Evolutionary conservation across 2,888 invertebrate species (phyloP).

Genomic region (Hyposoter dolosus): DNA sequence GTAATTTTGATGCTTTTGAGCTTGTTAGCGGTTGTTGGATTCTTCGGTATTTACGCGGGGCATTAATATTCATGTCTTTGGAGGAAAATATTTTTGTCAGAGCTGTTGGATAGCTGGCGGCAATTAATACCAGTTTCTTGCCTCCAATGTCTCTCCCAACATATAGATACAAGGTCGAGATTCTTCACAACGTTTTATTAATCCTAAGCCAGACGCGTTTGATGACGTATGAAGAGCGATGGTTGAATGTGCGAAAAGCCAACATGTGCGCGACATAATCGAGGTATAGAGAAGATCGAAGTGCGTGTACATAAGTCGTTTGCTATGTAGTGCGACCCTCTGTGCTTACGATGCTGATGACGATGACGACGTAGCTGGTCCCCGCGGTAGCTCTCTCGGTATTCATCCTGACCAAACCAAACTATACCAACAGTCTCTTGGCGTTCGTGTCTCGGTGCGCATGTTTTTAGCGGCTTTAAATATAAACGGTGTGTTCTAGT

Average conservation of each 20-base stretch:
- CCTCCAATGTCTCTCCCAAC: neutral
- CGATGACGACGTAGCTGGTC: constrained; percentile 52
- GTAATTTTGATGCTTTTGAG: neutral
- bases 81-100: neutral
- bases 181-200: constrained; percentile 16
- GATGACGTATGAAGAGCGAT: constrained; percentile 26
- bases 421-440: constrained; percentile 53
- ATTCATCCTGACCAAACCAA: neutral
- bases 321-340: constrained; percentile 2
- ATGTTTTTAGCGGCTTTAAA: constrained; percentile 64
- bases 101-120: neutral
- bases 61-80: neutral
- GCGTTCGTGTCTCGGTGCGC: constrained; percentile 66
- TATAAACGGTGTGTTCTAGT: constrained; percentile 53
- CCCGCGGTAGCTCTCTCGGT: constrained; percentile 39
- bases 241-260: constrained; percentile 7
- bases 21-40: neutral
- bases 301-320: constrained; percentile 56
- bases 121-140: constrained; percentile 16
- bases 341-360: constrained; percentile 62
- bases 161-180: constrained; percentile 2
- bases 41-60: neutral
- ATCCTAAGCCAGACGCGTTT: constrained; percentile 32
- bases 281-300: constrained; percentile 43
- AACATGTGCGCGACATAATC: constrained; percentile 61